Conservation (phyloP, 92 coral and sea anemone genomes). For the Plumapathes pennacea region DNA sequence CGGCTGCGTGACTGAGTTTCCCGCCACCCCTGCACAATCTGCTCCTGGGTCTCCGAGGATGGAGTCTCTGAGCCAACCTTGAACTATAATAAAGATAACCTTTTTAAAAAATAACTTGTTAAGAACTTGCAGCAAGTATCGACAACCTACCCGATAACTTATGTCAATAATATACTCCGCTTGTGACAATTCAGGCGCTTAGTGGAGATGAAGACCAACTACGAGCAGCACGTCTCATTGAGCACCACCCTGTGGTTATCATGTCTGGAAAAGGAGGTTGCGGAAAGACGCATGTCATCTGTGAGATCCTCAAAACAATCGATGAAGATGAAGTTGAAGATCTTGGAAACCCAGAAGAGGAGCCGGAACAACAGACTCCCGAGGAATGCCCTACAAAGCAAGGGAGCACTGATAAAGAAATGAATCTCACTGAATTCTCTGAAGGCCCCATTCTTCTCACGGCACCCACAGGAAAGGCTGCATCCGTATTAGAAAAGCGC, state of each 20-base stretch:
- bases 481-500: slow-evolving; percentile 34
- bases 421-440: slow-evolving; percentile 1
- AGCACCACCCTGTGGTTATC: slow-evolving; percentile 30
- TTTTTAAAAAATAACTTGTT: too few relatives aligned
- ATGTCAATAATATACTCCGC: neutral
- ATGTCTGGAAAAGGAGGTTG: slow-evolving; percentile 49
- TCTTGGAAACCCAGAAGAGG: neutral
- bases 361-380: neutral
- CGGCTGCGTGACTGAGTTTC: too few relatives aligned
- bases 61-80: too few relatives aligned
- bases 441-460: slow-evolving; percentile 29
- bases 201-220: slow-evolving; percentile 30
- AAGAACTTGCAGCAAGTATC: too few relatives aligned
- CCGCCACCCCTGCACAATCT: too few relatives aligned
- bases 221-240: slow-evolving; percentile 27
- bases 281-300: slow-evolving; percentile 45
- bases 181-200: slow-evolving; percentile 6
- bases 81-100: too few relatives aligned
- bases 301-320: slow-evolving; percentile 12
- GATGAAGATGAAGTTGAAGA: slow-evolving; percentile 2
- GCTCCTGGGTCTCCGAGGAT: too few relatives aligned
- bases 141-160: too few relatives aligned
- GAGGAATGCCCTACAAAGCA: neutral
- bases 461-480: slow-evolving; percentile 53
- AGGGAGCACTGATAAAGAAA: neutral